A percentile compares a stretch with the other conserved stretches of the same genome.
These are phyloP conservation scores for Vulpes ferrilata DNA, from an alignment of 2,113 vertebrate genomes.

Conservation along the genomic window DNA sequence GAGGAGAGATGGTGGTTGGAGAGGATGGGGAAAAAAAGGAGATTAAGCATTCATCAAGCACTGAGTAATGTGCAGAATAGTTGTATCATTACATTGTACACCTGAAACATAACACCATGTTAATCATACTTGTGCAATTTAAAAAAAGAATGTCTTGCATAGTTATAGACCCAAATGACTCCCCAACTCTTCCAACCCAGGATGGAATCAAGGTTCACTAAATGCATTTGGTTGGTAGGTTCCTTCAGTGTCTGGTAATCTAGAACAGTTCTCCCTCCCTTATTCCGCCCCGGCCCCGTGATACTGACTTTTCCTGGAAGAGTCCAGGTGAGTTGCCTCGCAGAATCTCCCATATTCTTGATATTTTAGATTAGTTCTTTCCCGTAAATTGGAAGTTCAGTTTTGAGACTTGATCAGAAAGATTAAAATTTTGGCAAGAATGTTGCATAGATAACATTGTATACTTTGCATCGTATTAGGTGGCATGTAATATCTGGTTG, in stretches of 20 bases:
- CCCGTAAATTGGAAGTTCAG: background rate
- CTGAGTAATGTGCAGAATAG: background rate
- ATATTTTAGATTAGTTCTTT: constrained; percentile 23
- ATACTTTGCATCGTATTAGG: background rate
- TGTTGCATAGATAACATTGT: background rate
- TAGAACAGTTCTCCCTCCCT: background rate
- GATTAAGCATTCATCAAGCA: background rate
- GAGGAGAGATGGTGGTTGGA: background rate
- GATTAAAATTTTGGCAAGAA: background rate
- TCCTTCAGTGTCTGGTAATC: background rate
- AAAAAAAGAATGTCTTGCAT: constrained; percentile 1
- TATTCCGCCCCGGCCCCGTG: background rate
- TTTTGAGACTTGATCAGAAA: constrained; percentile 3
- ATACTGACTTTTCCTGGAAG: background rate
- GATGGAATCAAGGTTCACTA: constrained; percentile 7
- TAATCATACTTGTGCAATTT: background rate
- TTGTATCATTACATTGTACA: background rate
- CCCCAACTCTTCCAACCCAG: background rate
- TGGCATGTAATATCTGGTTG: background rate
- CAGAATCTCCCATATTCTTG: background rate
- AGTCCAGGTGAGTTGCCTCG: background rate
- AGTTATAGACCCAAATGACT: background rate
- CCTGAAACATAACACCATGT: background rate
- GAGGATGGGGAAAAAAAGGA: background rate
- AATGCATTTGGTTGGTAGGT: background rate